phyloP scores from a whole-genome alignment of 2,888 invertebrate species.

The Auanema sp. region DNA sequence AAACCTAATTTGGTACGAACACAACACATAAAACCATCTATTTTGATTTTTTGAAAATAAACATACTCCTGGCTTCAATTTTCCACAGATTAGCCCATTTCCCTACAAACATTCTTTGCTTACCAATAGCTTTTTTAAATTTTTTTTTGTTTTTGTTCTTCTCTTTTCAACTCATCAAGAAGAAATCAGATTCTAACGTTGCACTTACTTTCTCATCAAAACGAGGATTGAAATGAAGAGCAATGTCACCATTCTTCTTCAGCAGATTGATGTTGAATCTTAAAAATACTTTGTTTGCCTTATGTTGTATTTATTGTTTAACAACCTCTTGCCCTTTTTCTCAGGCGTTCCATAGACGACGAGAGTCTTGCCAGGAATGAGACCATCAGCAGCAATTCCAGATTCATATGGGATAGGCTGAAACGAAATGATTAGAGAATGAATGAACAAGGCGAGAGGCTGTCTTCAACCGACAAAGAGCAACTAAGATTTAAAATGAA shows the following conservation, averaged over 20 bases:
- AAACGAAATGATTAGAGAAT: conserved; percentile 12
- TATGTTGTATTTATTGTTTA: neutral
- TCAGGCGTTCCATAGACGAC: conserved; percentile 49
- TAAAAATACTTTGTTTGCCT: conserved; percentile 11
- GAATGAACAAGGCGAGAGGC: no score
- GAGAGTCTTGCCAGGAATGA: conserved; percentile 50
- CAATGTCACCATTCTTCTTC: conserved; percentile 54
- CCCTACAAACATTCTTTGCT: conserved; percentile 20
- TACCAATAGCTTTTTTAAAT: neutral
- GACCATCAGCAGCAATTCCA: conserved; percentile 50
- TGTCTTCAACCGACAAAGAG: no score
- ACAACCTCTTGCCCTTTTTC: conserved; percentile 59
- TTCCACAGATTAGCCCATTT: conserved; percentile 45
- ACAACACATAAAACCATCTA: conserved; percentile 1
- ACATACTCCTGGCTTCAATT: conserved; percentile 48
- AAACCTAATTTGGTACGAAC: conserved; percentile 3
- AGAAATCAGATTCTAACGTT: neutral
- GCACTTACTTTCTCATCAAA: conserved; percentile 55
- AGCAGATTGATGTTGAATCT: conserved; percentile 54
- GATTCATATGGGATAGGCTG: conserved; percentile 55
- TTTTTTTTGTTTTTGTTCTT: neutral
- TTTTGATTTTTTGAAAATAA: conserved; percentile 5
- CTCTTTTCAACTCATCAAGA: neutral
- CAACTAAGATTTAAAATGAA: no score
- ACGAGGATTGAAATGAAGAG: conserved; percentile 59